Evolutionary conservation across 1,140 invertebrate species (phyloP), one percentile per base, ranked within the genome.

Genomic region (Scaptomyza pallida): DNA sequence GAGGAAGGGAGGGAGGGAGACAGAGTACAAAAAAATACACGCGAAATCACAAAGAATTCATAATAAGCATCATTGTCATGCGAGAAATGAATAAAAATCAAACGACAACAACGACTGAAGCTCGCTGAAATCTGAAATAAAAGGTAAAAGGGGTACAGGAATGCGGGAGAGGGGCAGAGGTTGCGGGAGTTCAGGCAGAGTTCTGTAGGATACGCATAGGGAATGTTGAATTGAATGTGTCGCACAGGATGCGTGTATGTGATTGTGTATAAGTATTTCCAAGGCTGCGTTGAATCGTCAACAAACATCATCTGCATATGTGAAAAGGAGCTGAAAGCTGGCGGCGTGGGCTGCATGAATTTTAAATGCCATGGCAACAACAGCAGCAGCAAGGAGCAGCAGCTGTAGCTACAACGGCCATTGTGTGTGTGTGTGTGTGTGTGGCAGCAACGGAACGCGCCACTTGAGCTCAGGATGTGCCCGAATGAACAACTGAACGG

Each of bases 1-100:
- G 67, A 70, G 45, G 56, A 57, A 44, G 54, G 33, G 6, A 33
- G 51, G 9, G n/a, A 19, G 21, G 23, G 8, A 30, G 26, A 30
- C 6, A 30, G 26, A 26, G 23, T 5, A 26, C 23, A 26, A 41
- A 37, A 61, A 35, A 57, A 73, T 48, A 70, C 64, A 75, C 59
- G 67, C 69, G 64, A 82, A 82, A 88, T 89, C 82, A 88, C 82
- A 88, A 88, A 88, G 82, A 88, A 88, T 88, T 88, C 78, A 89
- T 83, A 89, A 89, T 89, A 89, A 89, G 88, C 88, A 69, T 90
- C 88, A 89, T 89, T 89, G 86, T 89, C 75, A 73, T 81, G 83
- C 83, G 78, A 80, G 83, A 82, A 89, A 89, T 89, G 82, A 88
- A 88, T 88, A 88, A 88, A 88, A 88, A 88, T 88, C 82, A 88